A percentile compares a stretch with the other conserved stretches of the same genome.
Evolutionary conservation across 2,888 invertebrate species (phyloP).

Genomic region (Alsophila aescularia): DNA sequence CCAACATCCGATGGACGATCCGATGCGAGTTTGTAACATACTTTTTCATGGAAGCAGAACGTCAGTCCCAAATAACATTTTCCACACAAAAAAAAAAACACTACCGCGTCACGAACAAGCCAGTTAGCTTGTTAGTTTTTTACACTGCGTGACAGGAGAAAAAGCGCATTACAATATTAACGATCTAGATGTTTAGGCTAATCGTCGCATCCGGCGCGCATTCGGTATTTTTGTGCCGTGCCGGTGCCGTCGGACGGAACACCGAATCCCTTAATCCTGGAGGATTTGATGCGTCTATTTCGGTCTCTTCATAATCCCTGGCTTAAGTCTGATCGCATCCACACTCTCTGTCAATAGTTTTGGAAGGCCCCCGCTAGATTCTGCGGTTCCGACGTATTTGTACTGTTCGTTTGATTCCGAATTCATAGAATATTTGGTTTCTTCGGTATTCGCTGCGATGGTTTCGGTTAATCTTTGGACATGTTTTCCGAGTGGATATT

Average conservation of each 20-base stretch:
- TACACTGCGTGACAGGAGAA: constrained; percentile 45
- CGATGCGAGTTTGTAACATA: background rate
- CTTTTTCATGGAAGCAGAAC: background rate
- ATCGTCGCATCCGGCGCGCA: constrained; percentile 82
- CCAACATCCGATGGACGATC: too few relatives aligned
- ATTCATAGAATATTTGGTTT: constrained; percentile 78
- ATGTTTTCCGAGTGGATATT: constrained; percentile 60
- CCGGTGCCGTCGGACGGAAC: constrained; percentile 77
- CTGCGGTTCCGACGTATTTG: constrained; percentile 74
- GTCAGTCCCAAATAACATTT: background rate
- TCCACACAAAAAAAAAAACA: constrained; percentile 2
- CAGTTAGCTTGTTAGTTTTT: constrained; percentile 18
- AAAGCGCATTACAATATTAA: constrained; percentile 73
- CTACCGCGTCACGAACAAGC: background rate
- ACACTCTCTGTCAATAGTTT: constrained; percentile 85
- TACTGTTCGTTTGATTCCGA: constrained; percentile 70
- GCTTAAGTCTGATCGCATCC: constrained; percentile 84
- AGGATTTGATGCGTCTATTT: constrained; percentile 84
- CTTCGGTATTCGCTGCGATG: constrained; percentile 63
- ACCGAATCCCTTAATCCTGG: constrained; percentile 81
- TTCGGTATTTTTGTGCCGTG: constrained; percentile 81
- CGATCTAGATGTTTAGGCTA: constrained; percentile 78
- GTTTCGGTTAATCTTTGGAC: constrained; percentile 63
- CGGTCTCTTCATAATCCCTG: constrained; percentile 82
- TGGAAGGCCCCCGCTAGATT: constrained; percentile 78